These are phyloP conservation scores for Drosophila setifemur DNA, from an alignment of 1,140 invertebrate species.

Conservation along the genomic window DNA sequence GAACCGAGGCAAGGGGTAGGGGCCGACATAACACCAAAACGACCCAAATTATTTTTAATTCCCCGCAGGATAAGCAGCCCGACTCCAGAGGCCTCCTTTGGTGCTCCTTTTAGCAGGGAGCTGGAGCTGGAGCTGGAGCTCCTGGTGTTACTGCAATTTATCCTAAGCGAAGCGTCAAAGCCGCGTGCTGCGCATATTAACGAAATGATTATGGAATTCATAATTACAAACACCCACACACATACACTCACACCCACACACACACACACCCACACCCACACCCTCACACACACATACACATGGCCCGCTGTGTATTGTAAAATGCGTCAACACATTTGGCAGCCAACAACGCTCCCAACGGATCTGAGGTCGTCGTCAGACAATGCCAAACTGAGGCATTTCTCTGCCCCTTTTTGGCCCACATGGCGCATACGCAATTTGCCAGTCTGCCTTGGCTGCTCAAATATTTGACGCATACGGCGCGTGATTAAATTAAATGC, in stretches of 20 bases:
- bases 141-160: constrained; percentile 56
- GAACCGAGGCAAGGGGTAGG: background rate
- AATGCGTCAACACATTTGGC: constrained; percentile 77
- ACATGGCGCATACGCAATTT: constrained; percentile 72
- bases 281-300: background rate
- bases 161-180: constrained; percentile 48
- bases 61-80: constrained; percentile 64
- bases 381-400: constrained; percentile 15
- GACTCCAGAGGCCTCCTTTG: constrained; percentile 27
- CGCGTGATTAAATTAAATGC: constrained; percentile 74
- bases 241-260: background rate
- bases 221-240: constrained; percentile 60
- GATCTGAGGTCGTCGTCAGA: constrained; percentile 38
- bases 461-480: constrained; percentile 74
- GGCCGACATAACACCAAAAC: constrained; percentile 68
- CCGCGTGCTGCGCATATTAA: constrained; percentile 79
- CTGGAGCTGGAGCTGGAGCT: too few relatives aligned
- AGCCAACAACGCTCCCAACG: constrained; percentile 37
- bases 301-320: constrained; percentile 73
- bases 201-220: constrained; percentile 81
- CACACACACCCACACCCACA: background rate
- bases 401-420: too few relatives aligned
- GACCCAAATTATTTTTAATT: constrained; percentile 81
- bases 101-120: constrained; percentile 6
- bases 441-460: constrained; percentile 43